Base-by-base conservation (phyloP, 2,888 invertebrate species). In the Nycteola revayana region DNA sequence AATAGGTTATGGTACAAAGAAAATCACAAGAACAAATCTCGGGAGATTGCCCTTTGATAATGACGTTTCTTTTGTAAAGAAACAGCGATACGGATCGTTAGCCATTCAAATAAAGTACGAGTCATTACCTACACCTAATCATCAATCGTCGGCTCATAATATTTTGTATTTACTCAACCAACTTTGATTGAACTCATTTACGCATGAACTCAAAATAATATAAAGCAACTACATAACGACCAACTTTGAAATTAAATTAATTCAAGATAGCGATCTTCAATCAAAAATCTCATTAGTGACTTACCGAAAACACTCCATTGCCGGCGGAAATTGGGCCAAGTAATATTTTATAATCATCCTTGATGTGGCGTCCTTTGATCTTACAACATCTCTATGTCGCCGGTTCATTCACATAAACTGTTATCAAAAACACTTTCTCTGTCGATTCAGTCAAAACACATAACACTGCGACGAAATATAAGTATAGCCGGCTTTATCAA, bases 261-360 rank as follows among this genome's bases (percentile, higher is more conserved):
- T 55, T 55, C 47, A 49, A 60, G 46, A 59, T 59, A 49, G 51
- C 33, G 44, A 60, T 60, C 61, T 58, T 56, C 58, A 66, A 70
- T 65, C 64, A 63, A 67, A 69, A 67, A 60, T 60, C 58, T 66
- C 56, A 60, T 66, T 66, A 49, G 29, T 10, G 28, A 75, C 82
- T 79, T 65, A 85, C 85, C 82, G 63, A 69, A 76, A 74, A 66
- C 61, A 63, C 73, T 78, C 78, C 82, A 84, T 81, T 49, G 67
- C 66, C 62, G 58, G 48, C 52, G 63, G 55, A 58, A 64, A 64
- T 61, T 60, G 63, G 50, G 61, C 59, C 57, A 64, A 66, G 50
- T 54, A 42, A 64, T 58, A 62, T 57, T 61, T 66, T 47, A 53
- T 49, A 63, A 58, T 60, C 66, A 74, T 72, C 65, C 61, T 63